Evolutionary conservation across 2,888 invertebrate species (phyloP).

Genomic region (Cantharis rufa): DNA sequence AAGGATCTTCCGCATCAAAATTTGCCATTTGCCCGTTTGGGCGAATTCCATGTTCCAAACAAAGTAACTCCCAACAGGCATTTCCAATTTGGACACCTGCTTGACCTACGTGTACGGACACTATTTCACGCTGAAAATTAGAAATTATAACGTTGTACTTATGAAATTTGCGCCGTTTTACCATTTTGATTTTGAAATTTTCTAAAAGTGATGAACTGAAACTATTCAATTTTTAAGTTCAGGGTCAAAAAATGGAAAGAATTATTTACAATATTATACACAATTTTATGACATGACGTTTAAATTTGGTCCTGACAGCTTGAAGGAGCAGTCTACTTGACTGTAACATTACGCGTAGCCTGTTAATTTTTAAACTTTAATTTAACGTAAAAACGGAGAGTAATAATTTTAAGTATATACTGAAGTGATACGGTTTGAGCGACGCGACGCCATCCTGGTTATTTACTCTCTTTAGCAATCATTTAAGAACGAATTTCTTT

Average conservation of each 20-base stretch:
- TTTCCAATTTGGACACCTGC: constrained; percentile 80
- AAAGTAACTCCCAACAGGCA: constrained; percentile 77
- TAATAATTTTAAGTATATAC: no score
- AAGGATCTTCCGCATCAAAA: constrained; percentile 65
- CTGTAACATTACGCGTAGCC: not conserved
- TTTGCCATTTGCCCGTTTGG: constrained; percentile 58
- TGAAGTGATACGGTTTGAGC: not conserved
- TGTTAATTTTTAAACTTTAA: no score
- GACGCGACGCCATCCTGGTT: not conserved
- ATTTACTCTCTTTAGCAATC: no score
- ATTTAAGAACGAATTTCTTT: not conserved
- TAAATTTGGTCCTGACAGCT: not conserved
- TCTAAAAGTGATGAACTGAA: not conserved
- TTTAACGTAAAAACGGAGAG: no score
- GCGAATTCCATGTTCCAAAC: constrained; percentile 73
- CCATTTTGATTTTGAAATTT: not conserved
- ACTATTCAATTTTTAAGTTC: not conserved
- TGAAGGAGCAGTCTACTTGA: not conserved
- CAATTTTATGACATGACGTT: not conserved
- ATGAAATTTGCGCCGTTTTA: not conserved
- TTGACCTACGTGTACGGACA: constrained; percentile 79
- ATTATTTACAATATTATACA: not conserved
- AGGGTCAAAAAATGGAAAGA: not conserved
- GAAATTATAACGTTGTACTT: not conserved
- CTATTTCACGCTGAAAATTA: constrained; percentile 71